Base-by-base conservation (phyloP, 2,888 invertebrate genomes). In the Tromatobia lineatoria region DNA sequence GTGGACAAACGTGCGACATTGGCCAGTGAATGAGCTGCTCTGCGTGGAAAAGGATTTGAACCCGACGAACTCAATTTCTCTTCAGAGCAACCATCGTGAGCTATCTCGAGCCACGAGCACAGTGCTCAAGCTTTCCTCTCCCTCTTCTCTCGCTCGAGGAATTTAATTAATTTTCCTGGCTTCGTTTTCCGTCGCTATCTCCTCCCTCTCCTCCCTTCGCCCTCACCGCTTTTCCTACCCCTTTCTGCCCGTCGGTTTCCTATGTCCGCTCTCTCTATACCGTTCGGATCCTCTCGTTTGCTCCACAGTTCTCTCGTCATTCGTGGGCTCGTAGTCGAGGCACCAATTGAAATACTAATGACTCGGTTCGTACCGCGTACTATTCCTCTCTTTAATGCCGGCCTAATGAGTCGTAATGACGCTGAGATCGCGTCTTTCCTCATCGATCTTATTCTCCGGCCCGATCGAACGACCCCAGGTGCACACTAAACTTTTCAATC, bases 131-230 rank as follows among this genome's bases (percentile, higher is more conserved):
- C 61, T 18, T 13, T 61, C 15, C 18, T 11, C 20, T 42, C 29
- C 34, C 59, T 20, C 57, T 61, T 7, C 64, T 61, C 8, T 52
- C n/a, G 64, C 75, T 83, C 79, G 67, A 82, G 86, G 89, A 89
- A 90, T 89, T 89, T 89, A 88, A 90, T 89, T 90, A 90, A 89
- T 90, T 88, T 88, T 85, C 82, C 84, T 59, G 76, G 67, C 82
- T 83, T 80, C 84, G 74, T 82, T 83, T 82, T 67, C 74, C 81
- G 61, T 70, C 75, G 70, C 74, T 83, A 77, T 83, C 71, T 59
- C 77, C 29, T n/a, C 59, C 75, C 82, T 81, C 86, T 74, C 81
- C 83, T 38, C 42, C 42, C 47, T 52, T 23, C 25, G 13, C 34
- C 23, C 10, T 13, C n/a, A 38, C 18, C 13, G 13, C n/a, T 10